Base-by-base conservation (phyloP, 2,797 vertebrate species). In the Moxostoma hubbsi region DNA sequence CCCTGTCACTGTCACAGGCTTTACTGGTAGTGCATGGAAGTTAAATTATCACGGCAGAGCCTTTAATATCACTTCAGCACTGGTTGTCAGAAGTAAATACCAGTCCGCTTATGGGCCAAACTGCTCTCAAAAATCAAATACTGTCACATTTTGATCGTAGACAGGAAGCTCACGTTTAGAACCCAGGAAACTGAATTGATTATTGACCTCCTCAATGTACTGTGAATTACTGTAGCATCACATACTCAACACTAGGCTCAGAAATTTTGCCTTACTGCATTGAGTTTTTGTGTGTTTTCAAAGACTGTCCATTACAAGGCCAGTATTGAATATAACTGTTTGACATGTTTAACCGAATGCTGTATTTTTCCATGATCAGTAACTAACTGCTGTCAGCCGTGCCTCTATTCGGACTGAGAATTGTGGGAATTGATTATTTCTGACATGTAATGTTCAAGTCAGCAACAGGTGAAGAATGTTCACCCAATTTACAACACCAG, bases 201-300 rank as follows among this genome's bases (percentile, higher is more conserved):
- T 82, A 85, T 78, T 84, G 83, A 84, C 1, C 16, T 9, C 53
- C 43, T 73, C 75, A 73, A 49, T 76, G 67, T 55, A 54, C 68
- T 47, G 68, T 64, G 15, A 45, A 73, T 68, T 61, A 77, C 24
- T 24, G 24, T 24, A 24, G 45, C 54, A 71, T 75, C 61, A 54
- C 66, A 69, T 76, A 66, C 24, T 36, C 13, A 73, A 24, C 61
- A 45, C 12, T 18, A 50, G 36, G 53, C 67, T 7, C 10, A n/a
- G 4, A 50, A 54, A 49, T 62, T 0, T 49, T 57, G 49, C 6
- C 18, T 78, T 77, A 78, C 13, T 67, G 62, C 49, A 63, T 46
- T 78, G 12, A 11, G 24, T 36, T 9, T 51, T 36, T 24, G 24
- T 24, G 24, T 24, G 24, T 24, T 24, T 24, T 24, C 24, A 24